A percentile compares a stretch with the other conserved stretches of the same genome.
Conservation (phyloP, 2,888 invertebrate species). For the Andrena bucephala region DNA sequence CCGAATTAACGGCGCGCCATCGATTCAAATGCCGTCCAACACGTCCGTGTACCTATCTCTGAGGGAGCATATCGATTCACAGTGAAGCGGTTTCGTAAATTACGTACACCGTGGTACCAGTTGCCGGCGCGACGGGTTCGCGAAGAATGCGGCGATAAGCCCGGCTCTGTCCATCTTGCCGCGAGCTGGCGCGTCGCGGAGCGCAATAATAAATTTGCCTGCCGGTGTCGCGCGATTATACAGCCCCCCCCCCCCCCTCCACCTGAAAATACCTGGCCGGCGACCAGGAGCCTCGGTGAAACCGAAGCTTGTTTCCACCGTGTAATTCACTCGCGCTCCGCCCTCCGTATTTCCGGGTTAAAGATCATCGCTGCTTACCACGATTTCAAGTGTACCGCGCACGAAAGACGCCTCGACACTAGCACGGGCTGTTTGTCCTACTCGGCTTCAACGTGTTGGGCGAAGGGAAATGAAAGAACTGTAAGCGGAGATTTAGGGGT, state of each 20-base stretch:
- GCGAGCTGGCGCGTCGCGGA: constrained; percentile 26
- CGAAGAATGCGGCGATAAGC: constrained; percentile 60
- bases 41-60: constrained; percentile 20
- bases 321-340: constrained; percentile 56
- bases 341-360: constrained; percentile 11
- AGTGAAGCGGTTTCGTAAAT: constrained; percentile 46
- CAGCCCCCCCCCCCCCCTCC: neutral
- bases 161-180: constrained; percentile 48
- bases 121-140: constrained; percentile 41
- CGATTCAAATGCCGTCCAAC: constrained; percentile 35
- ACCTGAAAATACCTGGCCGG: constrained; percentile 53
- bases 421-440: neutral
- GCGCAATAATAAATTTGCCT: constrained; percentile 53
- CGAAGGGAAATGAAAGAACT: neutral
- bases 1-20: constrained; percentile 29
- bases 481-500: no score
- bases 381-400: constrained; percentile 10
- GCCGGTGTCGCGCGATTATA: constrained; percentile 48
- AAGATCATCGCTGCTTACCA: constrained; percentile 41
- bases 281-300: constrained; percentile 26
- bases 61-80: constrained; percentile 46
- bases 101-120: constrained; percentile 35
- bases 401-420: neutral
- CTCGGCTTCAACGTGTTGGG: neutral
- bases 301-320: constrained; percentile 53